These are phyloP conservation scores for Dolichomitus sp. DNA, from an alignment of 2,888 invertebrate species.

Conservation along the genomic window DNA sequence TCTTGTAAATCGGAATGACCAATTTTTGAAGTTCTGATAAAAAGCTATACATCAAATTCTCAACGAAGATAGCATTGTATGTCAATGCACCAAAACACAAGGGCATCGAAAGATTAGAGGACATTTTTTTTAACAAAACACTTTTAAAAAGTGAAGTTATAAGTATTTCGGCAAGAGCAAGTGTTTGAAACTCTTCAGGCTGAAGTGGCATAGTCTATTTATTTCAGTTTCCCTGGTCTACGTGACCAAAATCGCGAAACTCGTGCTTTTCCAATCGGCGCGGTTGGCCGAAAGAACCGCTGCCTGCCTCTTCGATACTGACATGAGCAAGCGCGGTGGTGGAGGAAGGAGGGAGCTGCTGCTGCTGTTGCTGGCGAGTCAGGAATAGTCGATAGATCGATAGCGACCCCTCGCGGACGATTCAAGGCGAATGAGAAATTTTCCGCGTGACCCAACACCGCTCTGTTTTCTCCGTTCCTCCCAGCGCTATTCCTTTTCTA, in stretches of 20 bases:
- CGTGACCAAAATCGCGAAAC: constrained; percentile 36
- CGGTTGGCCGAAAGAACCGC: constrained; percentile 4
- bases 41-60: not conserved
- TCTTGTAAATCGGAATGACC: not conserved
- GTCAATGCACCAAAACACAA: constrained; percentile 3
- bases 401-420: constrained; percentile 28
- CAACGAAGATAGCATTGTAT: not conserved
- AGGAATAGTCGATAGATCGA: constrained; percentile 38
- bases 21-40: not conserved
- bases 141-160: not conserved
- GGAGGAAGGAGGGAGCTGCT: not conserved
- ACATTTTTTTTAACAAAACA: not conserved
- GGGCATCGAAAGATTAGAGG: not conserved
- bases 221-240: constrained; percentile 27
- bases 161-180: not conserved
- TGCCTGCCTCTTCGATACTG: not conserved
- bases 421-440: constrained; percentile 40
- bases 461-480: not conserved
- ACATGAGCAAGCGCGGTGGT: not conserved
- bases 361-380: not conserved
- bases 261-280: constrained; percentile 27
- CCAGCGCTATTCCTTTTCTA: constrained; percentile 7
- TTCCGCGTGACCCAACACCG: constrained; percentile 41
- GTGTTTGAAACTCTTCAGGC: not conserved
- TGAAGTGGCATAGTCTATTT: constrained; percentile 20